Evolutionary conservation across 2,888 invertebrate genomes (phyloP).

Genomic region (Eupithecia vulgata): DNA sequence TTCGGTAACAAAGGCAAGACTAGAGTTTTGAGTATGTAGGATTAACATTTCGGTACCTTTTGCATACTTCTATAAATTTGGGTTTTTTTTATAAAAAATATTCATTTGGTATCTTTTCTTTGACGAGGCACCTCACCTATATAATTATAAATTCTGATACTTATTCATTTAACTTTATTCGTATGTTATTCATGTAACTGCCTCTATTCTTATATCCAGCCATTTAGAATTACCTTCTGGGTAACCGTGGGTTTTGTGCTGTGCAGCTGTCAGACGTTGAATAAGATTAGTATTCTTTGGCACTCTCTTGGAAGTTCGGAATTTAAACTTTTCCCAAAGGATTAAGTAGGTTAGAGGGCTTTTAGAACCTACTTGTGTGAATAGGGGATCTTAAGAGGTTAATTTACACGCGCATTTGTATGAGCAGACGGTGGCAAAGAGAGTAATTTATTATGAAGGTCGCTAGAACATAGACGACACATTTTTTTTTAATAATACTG

Average conservation of each 20-base stretch:
- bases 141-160: no score
- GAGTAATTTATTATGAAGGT: not conserved
- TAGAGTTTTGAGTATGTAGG: no score
- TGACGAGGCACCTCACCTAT: no score
- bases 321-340: conserved; percentile 43
- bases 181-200: no score
- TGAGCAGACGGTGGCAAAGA: not conserved
- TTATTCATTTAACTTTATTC: no score
- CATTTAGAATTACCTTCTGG: no score
- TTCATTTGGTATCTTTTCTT: no score
- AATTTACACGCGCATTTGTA: conserved; percentile 5
- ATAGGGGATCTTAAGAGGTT: conserved; percentile 15
- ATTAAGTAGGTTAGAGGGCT: conserved; percentile 41
- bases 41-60: no score
- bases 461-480: not conserved
- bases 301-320: conserved; percentile 37
- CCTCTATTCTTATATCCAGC: not conserved
- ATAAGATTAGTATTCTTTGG: conserved; percentile 45
- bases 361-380: conserved; percentile 18
- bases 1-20: no score
- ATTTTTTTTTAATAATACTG: no score
- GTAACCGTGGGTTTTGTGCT: not conserved
- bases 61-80: no score
- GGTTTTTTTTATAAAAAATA: no score
- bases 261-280: conserved; percentile 28